Evolutionary conservation across 1,140 invertebrate genomes (phyloP), one percentile per base, ranked within the genome.

Genomic region (Macrotrachela quadricornifera): DNA sequence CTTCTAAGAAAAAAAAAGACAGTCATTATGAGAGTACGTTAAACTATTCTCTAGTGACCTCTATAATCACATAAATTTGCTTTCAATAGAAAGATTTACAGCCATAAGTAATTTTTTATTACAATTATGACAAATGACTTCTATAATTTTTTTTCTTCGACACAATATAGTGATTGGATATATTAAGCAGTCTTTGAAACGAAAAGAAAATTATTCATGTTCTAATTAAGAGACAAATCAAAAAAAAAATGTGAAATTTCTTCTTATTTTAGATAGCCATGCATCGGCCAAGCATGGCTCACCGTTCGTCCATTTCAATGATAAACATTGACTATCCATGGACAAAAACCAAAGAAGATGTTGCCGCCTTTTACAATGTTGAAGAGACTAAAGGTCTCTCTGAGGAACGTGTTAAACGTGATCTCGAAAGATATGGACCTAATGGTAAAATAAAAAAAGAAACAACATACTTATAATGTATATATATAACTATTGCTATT

Each of bases 361-460:
- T 90, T 64, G 69, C 84, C 67, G 79, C 79, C 68, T 83, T 83
- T 74, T 99, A 95, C 73, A 77, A 77, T 63, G 81, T 84, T 61
- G 85, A 95, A 70, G 69, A 75, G 59, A 86, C 92, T 63, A 78
- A 77, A 70, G 94, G 94, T 70, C 78, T 97, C 60, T 76, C 79
- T 56, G 72, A 78, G 57, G 84, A 92, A 62, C 92, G 97, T 77
- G 80, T 97, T 46, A 90, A 86, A 76, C 78, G 79, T 63, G 80
- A 87, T 70, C 83, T 88, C 74, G 86, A 90, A 64, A 97, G 95
- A 80, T 97, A 97, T 80, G 94, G 94, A 70, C 85, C 84, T 70
- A 99, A 99, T 76, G 94, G 36, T 30, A 41, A 46, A 13, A 13
- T n/a, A 14, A 44, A 16, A 54, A 1, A 13, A 14, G 45, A 21